These are phyloP conservation scores for Ochlodes sylvanus DNA, from an alignment of 2,888 invertebrate genomes.

Conservation along the genomic window DNA sequence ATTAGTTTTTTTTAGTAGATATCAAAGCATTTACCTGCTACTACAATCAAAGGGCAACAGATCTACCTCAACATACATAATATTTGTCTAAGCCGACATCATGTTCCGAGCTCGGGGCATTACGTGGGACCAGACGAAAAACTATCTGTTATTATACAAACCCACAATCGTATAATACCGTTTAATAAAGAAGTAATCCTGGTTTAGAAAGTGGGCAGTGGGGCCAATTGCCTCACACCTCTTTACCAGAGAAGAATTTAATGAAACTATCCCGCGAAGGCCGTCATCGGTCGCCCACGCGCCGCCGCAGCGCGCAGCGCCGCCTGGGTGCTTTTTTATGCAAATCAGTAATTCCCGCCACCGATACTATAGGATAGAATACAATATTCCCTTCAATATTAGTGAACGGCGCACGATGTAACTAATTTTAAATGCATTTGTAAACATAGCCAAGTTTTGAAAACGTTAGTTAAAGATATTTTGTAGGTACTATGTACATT, in stretches of 20 bases:
- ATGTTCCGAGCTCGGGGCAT: neutral
- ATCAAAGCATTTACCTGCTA: no score
- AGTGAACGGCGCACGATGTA: neutral
- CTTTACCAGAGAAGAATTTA: constrained; percentile 16
- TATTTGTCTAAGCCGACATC: neutral
- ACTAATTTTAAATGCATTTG: neutral
- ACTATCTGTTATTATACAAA: neutral
- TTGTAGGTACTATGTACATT: no score
- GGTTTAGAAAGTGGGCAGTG: constrained; percentile 14
- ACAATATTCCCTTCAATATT: constrained; percentile 19
- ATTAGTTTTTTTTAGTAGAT: no score
- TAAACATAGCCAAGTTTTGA: constrained; percentile 7
- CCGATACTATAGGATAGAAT: constrained; percentile 10
- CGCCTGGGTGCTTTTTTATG: constrained; percentile 4
- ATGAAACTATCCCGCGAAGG: constrained; percentile 13
- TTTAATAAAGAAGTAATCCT: constrained; percentile 13
- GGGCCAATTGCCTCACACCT: constrained; percentile 12
- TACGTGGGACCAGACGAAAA: neutral
- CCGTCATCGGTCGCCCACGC: constrained; percentile 25
- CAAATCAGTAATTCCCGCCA: constrained; percentile 15
- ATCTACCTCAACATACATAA: no score
- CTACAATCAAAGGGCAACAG: no score
- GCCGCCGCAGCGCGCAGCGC: constrained; percentile 8
- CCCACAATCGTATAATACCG: neutral
- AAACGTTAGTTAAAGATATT: no score